Evolutionary conservation across 2,888 invertebrate genomes (phyloP).

Genomic region (Drosophila flavopinicola): DNA sequence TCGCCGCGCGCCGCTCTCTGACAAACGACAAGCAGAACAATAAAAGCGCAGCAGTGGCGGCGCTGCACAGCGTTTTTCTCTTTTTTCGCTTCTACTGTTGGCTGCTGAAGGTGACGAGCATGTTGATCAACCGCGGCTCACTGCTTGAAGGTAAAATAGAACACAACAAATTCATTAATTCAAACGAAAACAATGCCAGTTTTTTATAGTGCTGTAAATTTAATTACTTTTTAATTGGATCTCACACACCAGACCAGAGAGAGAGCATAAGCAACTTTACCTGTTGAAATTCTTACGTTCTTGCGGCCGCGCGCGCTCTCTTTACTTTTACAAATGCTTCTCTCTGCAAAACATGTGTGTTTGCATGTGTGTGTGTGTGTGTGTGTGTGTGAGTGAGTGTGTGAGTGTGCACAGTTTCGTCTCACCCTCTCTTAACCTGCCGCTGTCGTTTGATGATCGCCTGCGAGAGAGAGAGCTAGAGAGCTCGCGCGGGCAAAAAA

Average conservation of each 20-base stretch:
- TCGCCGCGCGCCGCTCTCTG: conserved; percentile 16
- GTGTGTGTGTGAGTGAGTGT: conserved; percentile 6
- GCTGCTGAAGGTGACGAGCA: conserved; percentile 60
- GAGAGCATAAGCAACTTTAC: conserved; percentile 16
- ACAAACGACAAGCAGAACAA: conserved; percentile 1
- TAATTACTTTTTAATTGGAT: conserved; percentile 17
- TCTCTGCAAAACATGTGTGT: conserved; percentile 9
- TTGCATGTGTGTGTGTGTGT: conserved; percentile 6
- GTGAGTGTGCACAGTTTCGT: conserved; percentile 1
- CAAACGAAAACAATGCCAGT: background rate
- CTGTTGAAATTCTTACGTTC: conserved; percentile 36
- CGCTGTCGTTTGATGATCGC: conserved; percentile 9
- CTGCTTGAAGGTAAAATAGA: conserved; percentile 65
- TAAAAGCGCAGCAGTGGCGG: conserved; percentile 50
- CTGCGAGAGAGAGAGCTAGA: background rate
- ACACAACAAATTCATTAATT: conserved; percentile 2
- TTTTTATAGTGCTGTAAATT: conserved; percentile 13
- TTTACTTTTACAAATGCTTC: background rate
- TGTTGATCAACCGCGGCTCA: conserved; percentile 74
- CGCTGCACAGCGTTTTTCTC: conserved; percentile 65
- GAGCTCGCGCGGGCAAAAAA: background rate
- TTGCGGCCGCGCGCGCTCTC: background rate
- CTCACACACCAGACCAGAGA: background rate
- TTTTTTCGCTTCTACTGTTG: conserved; percentile 67
- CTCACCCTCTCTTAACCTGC: conserved; percentile 23